A percentile compares a stretch with the other conserved stretches of the same genome.
These are phyloP conservation scores for Sylvilagus bachmani DNA, from an alignment of 2,113 vertebrate genomes.

Conservation along the genomic window DNA sequence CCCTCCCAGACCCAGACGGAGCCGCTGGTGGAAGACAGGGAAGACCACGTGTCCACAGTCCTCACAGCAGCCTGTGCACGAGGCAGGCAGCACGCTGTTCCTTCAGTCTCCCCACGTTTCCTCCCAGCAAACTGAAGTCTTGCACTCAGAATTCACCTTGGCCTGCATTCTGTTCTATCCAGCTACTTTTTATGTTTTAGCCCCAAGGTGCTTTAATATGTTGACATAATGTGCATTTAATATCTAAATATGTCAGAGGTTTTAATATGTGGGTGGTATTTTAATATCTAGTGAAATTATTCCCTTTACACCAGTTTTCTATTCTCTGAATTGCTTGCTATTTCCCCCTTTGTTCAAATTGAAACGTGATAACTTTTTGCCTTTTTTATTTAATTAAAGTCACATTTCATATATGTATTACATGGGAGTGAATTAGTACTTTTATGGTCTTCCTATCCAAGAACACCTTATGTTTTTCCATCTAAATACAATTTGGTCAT, in stretches of 20 bases:
- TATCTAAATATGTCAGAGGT: background rate
- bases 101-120: background rate
- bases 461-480: background rate
- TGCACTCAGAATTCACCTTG: background rate
- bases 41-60: background rate
- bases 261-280: constrained; percentile 20
- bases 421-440: background rate
- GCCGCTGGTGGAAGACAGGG: background rate
- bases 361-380: constrained; percentile 12
- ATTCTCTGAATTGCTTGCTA: constrained; percentile 12
- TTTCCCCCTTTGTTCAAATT: background rate
- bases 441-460: background rate
- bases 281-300: background rate
- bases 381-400: constrained; percentile 15
- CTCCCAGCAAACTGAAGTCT: background rate
- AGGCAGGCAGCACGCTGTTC: background rate
- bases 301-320: background rate
- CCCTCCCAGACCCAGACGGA: background rate
- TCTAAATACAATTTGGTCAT: constrained; percentile 19
- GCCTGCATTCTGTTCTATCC: background rate
- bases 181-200: background rate
- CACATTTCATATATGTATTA: background rate
- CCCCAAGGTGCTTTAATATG: background rate
- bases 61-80: background rate
- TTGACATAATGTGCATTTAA: background rate